Percentiles rank a stretch among this genome's conserved stretches.
Conservation (phyloP, 1,140 invertebrate genomes). For the Bombyx mandarina region DNA sequence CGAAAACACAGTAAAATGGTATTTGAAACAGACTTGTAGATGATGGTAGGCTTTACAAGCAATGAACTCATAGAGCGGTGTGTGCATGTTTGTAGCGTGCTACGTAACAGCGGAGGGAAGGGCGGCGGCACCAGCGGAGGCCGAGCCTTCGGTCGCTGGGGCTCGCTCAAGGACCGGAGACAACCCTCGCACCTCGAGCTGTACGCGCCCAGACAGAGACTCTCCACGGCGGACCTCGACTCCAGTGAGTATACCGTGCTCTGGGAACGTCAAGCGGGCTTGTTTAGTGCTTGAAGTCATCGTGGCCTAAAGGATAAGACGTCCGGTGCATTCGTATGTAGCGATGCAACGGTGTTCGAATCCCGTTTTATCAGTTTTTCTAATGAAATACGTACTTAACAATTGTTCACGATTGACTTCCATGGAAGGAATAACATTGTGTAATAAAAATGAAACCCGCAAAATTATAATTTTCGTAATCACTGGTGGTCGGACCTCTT, state of each 20-base stretch:
- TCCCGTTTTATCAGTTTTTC: neutral
- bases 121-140: slow-evolving; percentile 50
- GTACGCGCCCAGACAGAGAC: slow-evolving; percentile 66
- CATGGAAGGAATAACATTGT: no score
- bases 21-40: no score
- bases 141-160: slow-evolving; percentile 83
- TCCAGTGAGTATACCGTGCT: slow-evolving; percentile 60
- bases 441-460: no score
- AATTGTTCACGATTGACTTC: no score
- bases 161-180: slow-evolving; percentile 82
- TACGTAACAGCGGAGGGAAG: slow-evolving; percentile 80
- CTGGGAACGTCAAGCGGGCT: neutral
- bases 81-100: slow-evolving; percentile 41
- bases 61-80: neutral
- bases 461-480: no score
- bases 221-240: slow-evolving; percentile 78
- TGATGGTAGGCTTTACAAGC: neutral
- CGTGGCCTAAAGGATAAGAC: neutral
- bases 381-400: no score
- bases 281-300: neutral
- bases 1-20: no score
- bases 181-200: slow-evolving; percentile 78
- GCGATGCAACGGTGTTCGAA: no score
- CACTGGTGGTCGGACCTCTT: no score
- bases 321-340: no score